Conservation (phyloP, 2,113 vertebrate genomes). For the Thymallus thymallus region DNA sequence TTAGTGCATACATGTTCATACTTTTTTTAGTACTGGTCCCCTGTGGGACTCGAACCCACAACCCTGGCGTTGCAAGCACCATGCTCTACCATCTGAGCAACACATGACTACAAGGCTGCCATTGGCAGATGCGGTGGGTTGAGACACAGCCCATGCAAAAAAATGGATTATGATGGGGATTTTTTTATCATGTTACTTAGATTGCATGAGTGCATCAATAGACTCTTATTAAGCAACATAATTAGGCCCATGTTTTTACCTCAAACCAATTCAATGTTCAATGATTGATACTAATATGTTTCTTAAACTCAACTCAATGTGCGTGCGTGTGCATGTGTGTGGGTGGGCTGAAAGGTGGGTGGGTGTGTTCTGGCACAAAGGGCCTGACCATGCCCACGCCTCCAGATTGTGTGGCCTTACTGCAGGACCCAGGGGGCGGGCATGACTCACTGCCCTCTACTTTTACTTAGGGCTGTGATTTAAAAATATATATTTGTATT, state of each 20-base stretch:
- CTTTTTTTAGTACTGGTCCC: too few relatives aligned
- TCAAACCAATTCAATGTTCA: not conserved
- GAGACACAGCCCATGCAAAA: too few relatives aligned
- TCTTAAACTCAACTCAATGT: not conserved
- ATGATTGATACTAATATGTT: not conserved
- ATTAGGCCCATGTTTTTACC: not conserved
- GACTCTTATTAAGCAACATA: not conserved
- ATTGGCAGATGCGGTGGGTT: too few relatives aligned
- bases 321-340: not conserved
- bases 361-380: constrained; percentile 2
- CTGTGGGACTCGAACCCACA: too few relatives aligned
- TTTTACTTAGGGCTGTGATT: not conserved
- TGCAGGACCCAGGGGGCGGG: not conserved
- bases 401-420: not conserved
- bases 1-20: too few relatives aligned
- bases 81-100: too few relatives aligned
- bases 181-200: too few relatives aligned
- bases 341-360: constrained; percentile 9
- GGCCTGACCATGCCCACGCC: not conserved
- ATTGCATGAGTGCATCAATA: too few relatives aligned
- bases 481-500: too few relatives aligned
- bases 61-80: too few relatives aligned
- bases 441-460: not conserved
- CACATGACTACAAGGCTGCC: too few relatives aligned
- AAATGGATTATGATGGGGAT: too few relatives aligned